phyloP scores from a whole-genome alignment of 2,888 invertebrate species.

The Sarcophaga subvicina region DNA sequence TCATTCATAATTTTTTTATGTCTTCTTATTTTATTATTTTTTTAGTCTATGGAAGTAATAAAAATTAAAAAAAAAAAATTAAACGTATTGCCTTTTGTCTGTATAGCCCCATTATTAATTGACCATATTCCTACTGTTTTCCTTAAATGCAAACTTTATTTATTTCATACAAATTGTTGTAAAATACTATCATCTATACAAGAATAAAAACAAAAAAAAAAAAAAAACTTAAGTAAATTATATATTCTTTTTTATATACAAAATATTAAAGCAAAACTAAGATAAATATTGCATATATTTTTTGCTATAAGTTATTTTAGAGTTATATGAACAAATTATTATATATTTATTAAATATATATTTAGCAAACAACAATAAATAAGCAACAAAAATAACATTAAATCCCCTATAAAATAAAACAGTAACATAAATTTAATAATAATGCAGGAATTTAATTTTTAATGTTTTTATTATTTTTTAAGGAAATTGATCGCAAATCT shows the following conservation, averaged over 20 bases:
- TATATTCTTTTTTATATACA: slow-evolving; percentile 48
- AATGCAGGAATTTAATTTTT: slow-evolving; percentile 55
- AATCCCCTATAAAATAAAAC: slow-evolving; percentile 31
- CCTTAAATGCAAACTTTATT: not conserved
- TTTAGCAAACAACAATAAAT: slow-evolving; percentile 8
- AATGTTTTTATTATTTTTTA: slow-evolving; percentile 14
- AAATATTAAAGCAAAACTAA: slow-evolving; percentile 15
- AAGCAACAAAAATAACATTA: slow-evolving; percentile 6
- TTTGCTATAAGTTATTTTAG: slow-evolving; percentile 63
- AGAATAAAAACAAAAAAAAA: not conserved
- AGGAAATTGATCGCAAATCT: slow-evolving; percentile 12
- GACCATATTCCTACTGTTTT: not conserved
- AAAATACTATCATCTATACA: not conserved
- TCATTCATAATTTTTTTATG: slow-evolving; percentile 8
- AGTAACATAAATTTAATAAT: slow-evolving; percentile 37
- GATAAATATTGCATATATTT: slow-evolving; percentile 54
- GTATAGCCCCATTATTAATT: too few species aligned
- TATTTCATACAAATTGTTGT: not conserved
- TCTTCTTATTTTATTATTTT: slow-evolving; percentile 20
- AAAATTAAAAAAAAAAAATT: slow-evolving; percentile 11
- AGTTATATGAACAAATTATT: slow-evolving; percentile 50
- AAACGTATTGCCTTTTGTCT: slow-evolving; percentile 7
- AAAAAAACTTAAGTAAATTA: not conserved
- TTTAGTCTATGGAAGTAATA: slow-evolving; percentile 30
- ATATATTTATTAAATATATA: slow-evolving; percentile 22